Conservation (phyloP, 2,113 vertebrate species). For the Ailuropoda melanoleuca region DNA sequence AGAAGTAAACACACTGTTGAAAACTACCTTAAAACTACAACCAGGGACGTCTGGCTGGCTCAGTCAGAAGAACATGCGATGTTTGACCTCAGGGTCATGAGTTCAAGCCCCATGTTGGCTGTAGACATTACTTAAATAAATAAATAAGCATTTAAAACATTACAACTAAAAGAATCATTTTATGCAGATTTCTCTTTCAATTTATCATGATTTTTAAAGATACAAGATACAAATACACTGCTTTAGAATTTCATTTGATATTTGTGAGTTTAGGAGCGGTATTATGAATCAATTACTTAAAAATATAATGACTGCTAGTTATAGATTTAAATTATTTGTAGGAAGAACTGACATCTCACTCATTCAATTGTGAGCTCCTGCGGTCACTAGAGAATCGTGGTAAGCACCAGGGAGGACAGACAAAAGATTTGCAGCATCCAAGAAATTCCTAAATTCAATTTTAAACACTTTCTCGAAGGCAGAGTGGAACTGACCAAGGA, state of each 20-base stretch:
- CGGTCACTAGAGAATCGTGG: background rate
- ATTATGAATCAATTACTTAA: background rate
- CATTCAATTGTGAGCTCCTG: background rate
- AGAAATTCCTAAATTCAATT: background rate
- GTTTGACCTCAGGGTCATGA: background rate
- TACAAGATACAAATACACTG: background rate
- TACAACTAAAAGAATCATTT: background rate
- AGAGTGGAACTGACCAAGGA: background rate
- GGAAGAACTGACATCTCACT: background rate
- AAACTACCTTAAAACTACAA: background rate
- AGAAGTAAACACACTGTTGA: background rate
- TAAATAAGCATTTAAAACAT: background rate
- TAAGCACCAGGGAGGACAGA: background rate
- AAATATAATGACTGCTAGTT: background rate
- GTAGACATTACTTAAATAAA: background rate
- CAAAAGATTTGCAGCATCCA: background rate
- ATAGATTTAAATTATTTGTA: background rate
- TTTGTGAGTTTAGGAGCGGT: background rate
- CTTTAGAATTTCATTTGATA: constrained; percentile 22
- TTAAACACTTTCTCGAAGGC: background rate
- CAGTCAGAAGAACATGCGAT: background rate
- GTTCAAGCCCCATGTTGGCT: background rate
- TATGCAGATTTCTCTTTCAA: background rate
- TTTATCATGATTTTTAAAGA: background rate
- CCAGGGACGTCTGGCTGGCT: background rate